phyloP scores from a whole-genome alignment of 2,888 invertebrate species.

The Tipula lateralis region DNA sequence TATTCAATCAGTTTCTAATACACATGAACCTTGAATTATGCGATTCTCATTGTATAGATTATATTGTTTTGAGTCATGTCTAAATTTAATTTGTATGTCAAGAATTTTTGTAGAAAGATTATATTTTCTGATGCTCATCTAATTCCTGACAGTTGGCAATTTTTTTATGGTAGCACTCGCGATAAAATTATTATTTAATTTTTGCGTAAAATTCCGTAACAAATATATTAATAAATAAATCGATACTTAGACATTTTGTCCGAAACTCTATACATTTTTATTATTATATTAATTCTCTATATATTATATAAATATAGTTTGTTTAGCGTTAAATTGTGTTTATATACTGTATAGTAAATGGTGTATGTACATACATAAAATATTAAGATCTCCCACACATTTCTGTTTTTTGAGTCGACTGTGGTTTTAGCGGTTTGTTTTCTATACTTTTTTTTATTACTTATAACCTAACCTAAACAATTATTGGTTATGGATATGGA shows the following conservation, averaged over 20 bases:
- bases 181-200: neutral
- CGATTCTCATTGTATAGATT: neutral
- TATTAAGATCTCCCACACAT: neutral
- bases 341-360: neutral
- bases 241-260: neutral
- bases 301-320: neutral
- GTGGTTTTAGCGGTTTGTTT: neutral
- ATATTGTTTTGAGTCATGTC: neutral
- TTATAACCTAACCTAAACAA: neutral
- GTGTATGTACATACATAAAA: too few species aligned
- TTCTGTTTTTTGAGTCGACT: neutral
- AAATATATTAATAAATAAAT: neutral
- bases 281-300: neutral
- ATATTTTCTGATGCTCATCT: neutral
- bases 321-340: neutral
- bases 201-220: neutral
- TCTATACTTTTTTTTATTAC: neutral
- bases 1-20: too few species aligned
- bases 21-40: neutral
- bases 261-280: neutral
- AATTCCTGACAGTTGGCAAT: neutral
- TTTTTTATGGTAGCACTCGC: neutral
- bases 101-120: neutral
- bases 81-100: neutral
- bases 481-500: neutral